Base-by-base conservation (phyloP, 1,140 invertebrate species). In the Orius insidiosus region DNA sequence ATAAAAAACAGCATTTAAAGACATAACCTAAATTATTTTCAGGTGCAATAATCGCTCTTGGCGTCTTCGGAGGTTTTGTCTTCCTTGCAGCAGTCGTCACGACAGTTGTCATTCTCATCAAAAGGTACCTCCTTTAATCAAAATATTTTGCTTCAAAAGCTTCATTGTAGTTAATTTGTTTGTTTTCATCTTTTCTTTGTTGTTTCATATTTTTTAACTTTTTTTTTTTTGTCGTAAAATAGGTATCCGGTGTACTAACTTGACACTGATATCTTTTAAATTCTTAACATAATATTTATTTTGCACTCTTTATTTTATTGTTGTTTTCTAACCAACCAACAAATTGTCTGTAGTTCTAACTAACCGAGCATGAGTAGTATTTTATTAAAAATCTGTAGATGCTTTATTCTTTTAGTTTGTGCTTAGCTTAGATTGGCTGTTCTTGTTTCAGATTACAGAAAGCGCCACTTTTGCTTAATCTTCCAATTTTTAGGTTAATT, bases 21-120 rank as follows among this genome's bases (percentile, higher is more conserved):
- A n/a, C n/a, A n/a, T n/a, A 35, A 15, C 14, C 38, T 24, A 16
- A 2, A 36, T 46, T 37, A 24, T 31, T 57, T 55, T 34, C 53
- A 72, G 70, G 84, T 16, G 84, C 85, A 1, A 85, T 93, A 40
- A 87, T 93, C 44, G 85, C 85, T 1, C 64, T 92, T 8, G 85
- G 82, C 10, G 83, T 88, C 1, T 90, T 92, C 59, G 86, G 85
- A 43, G 85, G 80, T 5, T 83, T 94, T 53, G 83, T 92, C 0
- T 85, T 93, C 56, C 68, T 93, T 13, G 81, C 86, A 16, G 85
- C 85, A 10, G 77, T 92, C 46, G 78, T 90, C 47, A 89, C 85
- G 1, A 86, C 85, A 4, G 80, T 90, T 40, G 78, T 92, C 43
- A 85, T 92, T 40, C 66, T 93, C 46, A 77, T 90, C 46, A 70